Base-by-base conservation (phyloP, 2,113 vertebrate genomes). In the Cryptotis parvus region DNA sequence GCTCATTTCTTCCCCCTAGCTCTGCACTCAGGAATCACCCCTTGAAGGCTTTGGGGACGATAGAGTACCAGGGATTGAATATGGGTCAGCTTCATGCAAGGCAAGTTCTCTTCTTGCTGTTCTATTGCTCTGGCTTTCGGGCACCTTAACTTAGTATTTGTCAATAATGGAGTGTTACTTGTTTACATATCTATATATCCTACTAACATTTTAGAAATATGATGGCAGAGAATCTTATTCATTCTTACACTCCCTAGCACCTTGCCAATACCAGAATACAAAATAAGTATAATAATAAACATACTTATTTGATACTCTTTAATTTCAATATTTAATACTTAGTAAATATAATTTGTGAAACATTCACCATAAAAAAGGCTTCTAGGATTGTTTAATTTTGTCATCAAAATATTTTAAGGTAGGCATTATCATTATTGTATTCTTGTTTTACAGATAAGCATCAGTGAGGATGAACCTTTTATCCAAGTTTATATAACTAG, bases 181-280 rank as follows among this genome's bases (percentile, higher is more conserved):
- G 16, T 88, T 91, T 73, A 68, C 8, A 69, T 65, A 74, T 31
- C 26, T 89, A 10, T 83, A 15, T 84, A 11, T 83, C n/a, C 79
- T 72, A n/a, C 20, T 89, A 76, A 89, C 90, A 76, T 43, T 82
- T 87, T 87, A 80, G 35, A 43, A 18, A 61, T 27, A 29, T 73
- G 27, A 81, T 26, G 77, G 18, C 37, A 91, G 33, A 75, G 31
- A 31, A 91, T 84, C 69, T 87, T 87, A 74, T 20, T 41, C 29
- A 31, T 41, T 80, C 14, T 85, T 16, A 72, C 33, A 79, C 76
- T 89, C 37, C 33, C 20, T 55, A 75, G 58, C 11, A 84, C 65
- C 27, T 63, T 20, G 39, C 43, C 94, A 83, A 52, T 20, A 5
- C 26, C 11, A 14, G 1, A 8, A 35, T 16, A 68, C 27, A 22